Conservation (phyloP, 2,888 invertebrate species). For the Platycheirus rosarum region DNA sequence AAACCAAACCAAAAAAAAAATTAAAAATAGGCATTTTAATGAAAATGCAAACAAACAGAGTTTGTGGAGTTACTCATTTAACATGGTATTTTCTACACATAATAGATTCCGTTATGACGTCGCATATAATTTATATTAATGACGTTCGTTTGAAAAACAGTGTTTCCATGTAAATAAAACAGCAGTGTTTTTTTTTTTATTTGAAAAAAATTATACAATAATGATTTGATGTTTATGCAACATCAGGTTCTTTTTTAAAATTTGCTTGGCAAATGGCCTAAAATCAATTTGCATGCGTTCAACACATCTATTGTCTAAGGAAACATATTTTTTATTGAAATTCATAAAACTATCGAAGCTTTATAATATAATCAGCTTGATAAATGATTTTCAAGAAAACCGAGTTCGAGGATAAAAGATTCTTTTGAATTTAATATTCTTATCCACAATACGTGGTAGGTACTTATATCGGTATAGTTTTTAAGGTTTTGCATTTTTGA, state of each 20-base stretch:
- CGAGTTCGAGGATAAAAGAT: constrained; percentile 4
- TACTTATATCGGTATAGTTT: neutral
- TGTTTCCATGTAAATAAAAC: constrained; percentile 5
- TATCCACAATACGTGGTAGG: too few relatives aligned
- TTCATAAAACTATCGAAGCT: too few relatives aligned
- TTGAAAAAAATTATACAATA: constrained; percentile 19
- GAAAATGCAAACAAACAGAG: constrained; percentile 64
- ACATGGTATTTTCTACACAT: neutral
- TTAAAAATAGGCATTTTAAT: constrained; percentile 48
- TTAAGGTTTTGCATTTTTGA: neutral
- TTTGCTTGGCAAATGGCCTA: constrained; percentile 52
- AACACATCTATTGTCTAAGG: constrained; percentile 12
- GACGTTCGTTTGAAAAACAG: constrained; percentile 13
- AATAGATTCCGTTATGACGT: constrained; percentile 56
- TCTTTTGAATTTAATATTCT: neutral
- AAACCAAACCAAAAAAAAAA: constrained; percentile 27
- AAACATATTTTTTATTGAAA: neutral
- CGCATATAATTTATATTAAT: constrained; percentile 31
- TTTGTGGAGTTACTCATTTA: constrained; percentile 48
- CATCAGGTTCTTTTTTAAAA: neutral
- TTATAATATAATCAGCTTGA: constrained; percentile 12
- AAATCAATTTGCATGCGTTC: constrained; percentile 50
- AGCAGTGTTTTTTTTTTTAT: constrained; percentile 11
- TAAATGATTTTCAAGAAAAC: constrained; percentile 19
- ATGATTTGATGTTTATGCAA: constrained; percentile 23